Evolutionary conservation across 2,888 invertebrate species (phyloP).

Genomic region (Lepidocyrtoides sp.): DNA sequence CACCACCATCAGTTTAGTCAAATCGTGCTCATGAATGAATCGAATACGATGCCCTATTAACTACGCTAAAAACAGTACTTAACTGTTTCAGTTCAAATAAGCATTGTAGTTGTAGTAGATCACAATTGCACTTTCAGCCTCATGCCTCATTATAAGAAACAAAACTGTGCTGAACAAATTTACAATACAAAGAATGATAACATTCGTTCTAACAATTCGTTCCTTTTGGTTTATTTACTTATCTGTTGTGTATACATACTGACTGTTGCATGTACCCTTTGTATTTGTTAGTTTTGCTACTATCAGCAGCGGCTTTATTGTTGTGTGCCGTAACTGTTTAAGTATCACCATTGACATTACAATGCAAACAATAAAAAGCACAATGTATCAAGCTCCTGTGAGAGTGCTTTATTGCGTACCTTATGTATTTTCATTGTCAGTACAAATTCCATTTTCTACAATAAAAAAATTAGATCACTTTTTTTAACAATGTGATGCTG

Average conservation of each 20-base stretch:
- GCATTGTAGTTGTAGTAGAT: not conserved
- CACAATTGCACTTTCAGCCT: slow-evolving; percentile 50
- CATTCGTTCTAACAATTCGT: not conserved
- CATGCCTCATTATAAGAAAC: slow-evolving; percentile 31
- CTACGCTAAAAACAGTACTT: slow-evolving; percentile 62
- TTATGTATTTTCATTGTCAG: slow-evolving; percentile 45
- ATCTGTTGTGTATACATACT: not conserved
- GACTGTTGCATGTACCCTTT: no score
- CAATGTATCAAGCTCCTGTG: not conserved
- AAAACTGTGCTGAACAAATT: slow-evolving; percentile 13
- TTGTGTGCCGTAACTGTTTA: slow-evolving; percentile 4
- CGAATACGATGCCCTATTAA: slow-evolving; percentile 76
- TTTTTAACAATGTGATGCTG: not conserved
- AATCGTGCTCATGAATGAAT: slow-evolving; percentile 27
- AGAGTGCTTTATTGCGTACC: not conserved
- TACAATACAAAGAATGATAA: slow-evolving; percentile 16
- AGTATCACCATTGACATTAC: not conserved
- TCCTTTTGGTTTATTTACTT: slow-evolving; percentile 39
- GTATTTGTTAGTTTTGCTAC: no score
- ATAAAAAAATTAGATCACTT: slow-evolving; percentile 8
- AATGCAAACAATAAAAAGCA: not conserved
- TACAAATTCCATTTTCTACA: slow-evolving; percentile 16
- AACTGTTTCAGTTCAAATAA: not conserved
- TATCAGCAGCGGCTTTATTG: not conserved
- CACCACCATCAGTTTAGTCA: not conserved